These are phyloP conservation scores for Cotesia vestalis DNA, from an alignment of 1,140 invertebrate species.

Conservation along the genomic window DNA sequence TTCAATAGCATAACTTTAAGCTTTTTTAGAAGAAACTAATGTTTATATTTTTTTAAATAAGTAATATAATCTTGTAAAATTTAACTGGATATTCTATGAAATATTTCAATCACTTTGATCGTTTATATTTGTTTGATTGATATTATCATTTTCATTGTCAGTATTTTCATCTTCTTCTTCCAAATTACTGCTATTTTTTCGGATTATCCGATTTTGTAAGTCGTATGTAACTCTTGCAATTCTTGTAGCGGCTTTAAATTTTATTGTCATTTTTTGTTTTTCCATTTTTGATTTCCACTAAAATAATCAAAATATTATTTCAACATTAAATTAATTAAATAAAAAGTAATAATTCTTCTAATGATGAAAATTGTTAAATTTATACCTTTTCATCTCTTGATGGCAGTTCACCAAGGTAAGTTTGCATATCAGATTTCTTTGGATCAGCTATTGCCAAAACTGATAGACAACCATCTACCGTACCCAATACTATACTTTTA, in stretches of 20 bases:
- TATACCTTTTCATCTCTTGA: constrained; percentile 76
- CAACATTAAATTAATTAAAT: neutral
- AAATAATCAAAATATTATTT: constrained; percentile 45
- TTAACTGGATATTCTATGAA: too few relatives aligned
- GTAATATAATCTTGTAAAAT: too few relatives aligned
- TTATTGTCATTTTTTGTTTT: constrained; percentile 71
- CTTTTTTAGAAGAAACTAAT: too few relatives aligned
- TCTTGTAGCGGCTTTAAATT: constrained; percentile 74
- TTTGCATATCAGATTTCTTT: constrained; percentile 68
- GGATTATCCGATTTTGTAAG: constrained; percentile 48
- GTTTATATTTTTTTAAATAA: too few relatives aligned
- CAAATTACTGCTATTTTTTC: too few relatives aligned
- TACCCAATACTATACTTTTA: constrained; percentile 84
- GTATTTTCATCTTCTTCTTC: constrained; percentile 36
- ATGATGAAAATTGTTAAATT: constrained; percentile 1
- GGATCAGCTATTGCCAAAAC: constrained; percentile 91
- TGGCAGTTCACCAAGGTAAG: constrained; percentile 75
- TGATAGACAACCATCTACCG: constrained; percentile 92
- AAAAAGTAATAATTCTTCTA: constrained; percentile 12
- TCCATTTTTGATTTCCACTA: constrained; percentile 78
- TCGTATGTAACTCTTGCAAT: constrained; percentile 64
- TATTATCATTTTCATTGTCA: constrained; percentile 30
- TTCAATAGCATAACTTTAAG: too few relatives aligned
- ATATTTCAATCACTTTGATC: too few relatives aligned
- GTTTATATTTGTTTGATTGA: too few relatives aligned